Evolutionary conservation across 1,140 invertebrate species (phyloP), one percentile per base, ranked within the genome.

Genomic region (Limonius californicus): DNA sequence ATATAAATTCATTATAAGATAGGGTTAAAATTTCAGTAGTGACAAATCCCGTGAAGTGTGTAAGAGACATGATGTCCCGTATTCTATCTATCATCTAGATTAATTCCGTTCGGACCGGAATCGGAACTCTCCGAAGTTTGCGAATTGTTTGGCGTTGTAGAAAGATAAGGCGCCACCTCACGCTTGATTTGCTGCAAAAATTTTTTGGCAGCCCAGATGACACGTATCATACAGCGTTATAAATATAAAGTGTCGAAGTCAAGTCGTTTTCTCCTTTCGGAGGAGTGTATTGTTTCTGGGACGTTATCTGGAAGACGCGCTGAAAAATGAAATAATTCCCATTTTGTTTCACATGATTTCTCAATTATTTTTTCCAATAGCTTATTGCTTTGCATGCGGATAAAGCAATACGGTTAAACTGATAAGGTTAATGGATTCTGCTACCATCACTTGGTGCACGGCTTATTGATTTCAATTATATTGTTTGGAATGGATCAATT

Each of bases 121-220:
- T 55, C 54, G 21, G 54, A 55, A 55, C 54, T 55, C 30, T 27
- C 54, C n/a, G 11, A 55, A 55, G 54, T 55, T 35, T 35, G 45
- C 12, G 54, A 55, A 55, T 55, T 55, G 54, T 21, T 55, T 55
- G 54, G 14, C 30, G 54, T 55, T 55, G 54, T 27, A 55, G 54
- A 55, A 55, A 55, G 54, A 55, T 55, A 55, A 55, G 21, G 14
- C 45, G 20, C 18, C 21, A 55, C 54, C 54, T 55, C 16, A 55
- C 54, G 54, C 54, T 55, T 55, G 54, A 55, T 55, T 35, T 27
- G 54, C 21, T 20, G 16, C 30, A 27, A 23, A 19, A 35, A 14
- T 55, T 55, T 55, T 55, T 35, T 35, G 54, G 15, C 54, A 14
- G 21, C 54, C n/a, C 30, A 27, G 54, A 30, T 35, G 21, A 12